Base-by-base conservation (phyloP, 30 jellyfish, hydroid and myxozoan species). In the Catostylus mosaicus region DNA sequence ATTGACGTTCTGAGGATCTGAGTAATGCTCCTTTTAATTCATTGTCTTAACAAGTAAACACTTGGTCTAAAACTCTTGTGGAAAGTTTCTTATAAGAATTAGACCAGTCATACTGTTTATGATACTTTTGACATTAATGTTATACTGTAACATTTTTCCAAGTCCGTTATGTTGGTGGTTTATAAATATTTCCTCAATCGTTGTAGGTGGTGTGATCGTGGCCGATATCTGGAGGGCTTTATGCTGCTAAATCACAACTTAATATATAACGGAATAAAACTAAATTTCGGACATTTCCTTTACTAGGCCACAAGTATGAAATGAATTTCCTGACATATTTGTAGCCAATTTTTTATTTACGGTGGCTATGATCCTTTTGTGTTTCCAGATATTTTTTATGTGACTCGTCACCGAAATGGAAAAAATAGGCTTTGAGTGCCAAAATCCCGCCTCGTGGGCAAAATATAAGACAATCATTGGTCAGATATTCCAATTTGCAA, bases 371-470 rank as follows among this genome's bases (percentile, higher is more conserved):
- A 52, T 52, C 67, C 29, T 6, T 52, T 3, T 10, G 24, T 10
- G 67, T 52, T 52, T 52, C 67, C 67, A 52, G 67, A 52, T 7
- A 52, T 20, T 10, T 10, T n/a, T 7, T n/a, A 20, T 52, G 19
- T 52, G 67, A 52, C 29, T 52, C 29, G 29, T 52, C 67, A 52
- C 67, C 30, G 67, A 52, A n/a, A 7, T 52, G 67, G 29, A 52
- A n/a, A 20, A 52, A 52, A 52, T 52, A 52, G 30, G 30, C 30
- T 52, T 10, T 52, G 29, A 20, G 30, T 52, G 67, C 23, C 67
- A 52, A 26, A 7, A 52, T 20, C 19, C 67, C 67, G 29, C 67
- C 67, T 4, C 3, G 4, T 16, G 23, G 30, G 8, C 67, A 52
- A 20, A n/a, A n/a, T n/a, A 20, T 52, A 52, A 10, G 29, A 52